A percentile compares a stretch with the other conserved stretches of the same genome.
Conservation (phyloP, 2,888 invertebrate genomes). For the Phasia obesa region DNA sequence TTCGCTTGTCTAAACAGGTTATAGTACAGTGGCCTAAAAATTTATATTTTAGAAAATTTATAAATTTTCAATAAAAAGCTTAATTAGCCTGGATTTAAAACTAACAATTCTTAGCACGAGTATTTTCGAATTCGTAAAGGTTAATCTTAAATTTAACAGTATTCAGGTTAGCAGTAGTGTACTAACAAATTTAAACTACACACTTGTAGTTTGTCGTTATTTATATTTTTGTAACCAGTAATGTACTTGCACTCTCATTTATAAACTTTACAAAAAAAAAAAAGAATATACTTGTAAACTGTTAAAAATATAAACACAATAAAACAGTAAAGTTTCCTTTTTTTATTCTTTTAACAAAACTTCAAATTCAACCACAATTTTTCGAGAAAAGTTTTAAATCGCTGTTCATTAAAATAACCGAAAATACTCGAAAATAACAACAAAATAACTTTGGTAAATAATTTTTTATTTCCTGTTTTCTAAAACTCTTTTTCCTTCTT, state of each 20-base stretch:
- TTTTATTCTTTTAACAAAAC: neutral
- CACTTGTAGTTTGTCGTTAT: neutral
- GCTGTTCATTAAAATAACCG: neutral
- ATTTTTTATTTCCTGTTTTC: conserved; percentile 14
- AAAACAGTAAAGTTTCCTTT: conserved; percentile 1
- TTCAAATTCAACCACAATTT: neutral
- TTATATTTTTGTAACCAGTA: neutral
- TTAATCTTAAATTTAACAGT: no score
- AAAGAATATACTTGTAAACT: neutral
- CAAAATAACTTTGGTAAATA: neutral
- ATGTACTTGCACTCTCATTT: neutral
- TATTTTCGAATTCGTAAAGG: no score
- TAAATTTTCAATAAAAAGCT: no score
- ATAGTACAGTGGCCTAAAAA: no score
- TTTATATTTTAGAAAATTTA: no score
- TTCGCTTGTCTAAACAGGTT: no score
- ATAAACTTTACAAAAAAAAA: neutral
- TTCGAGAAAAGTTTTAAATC: conserved; percentile 10
- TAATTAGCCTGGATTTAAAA: no score
- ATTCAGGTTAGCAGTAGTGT: neutral
- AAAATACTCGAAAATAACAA: neutral
- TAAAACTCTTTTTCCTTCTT: neutral
- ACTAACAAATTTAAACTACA: neutral
- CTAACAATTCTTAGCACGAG: no score
- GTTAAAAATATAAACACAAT: neutral